phyloP scores from a whole-genome alignment of 2,113 vertebrate species.

The Amblyopsis rosae region DNA sequence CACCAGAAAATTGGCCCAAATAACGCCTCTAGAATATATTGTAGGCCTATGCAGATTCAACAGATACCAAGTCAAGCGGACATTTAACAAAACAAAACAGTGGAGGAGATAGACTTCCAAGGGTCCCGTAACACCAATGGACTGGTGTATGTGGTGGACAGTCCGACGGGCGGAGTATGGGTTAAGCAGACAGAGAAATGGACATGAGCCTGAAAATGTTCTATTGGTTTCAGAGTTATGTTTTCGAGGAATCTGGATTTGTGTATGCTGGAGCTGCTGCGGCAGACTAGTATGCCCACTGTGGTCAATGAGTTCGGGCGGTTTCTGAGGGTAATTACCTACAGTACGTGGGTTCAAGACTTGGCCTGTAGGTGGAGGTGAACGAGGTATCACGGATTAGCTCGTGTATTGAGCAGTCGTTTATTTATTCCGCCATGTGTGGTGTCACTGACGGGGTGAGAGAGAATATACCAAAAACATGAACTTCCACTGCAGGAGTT shows the following conservation, averaged over 20 bases:
- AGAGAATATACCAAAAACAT: too few species aligned
- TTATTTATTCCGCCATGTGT: too few species aligned
- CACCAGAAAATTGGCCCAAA: slow-evolving; percentile 29
- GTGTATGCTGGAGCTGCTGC: neutral
- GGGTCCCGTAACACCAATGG: slow-evolving; percentile 46
- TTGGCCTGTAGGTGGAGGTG: too few species aligned
- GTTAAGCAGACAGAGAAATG: slow-evolving; percentile 61
- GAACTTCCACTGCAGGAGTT: too few species aligned
- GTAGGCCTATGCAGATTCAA: slow-evolving; percentile 33
- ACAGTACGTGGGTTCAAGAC: neutral
- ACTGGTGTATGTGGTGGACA: slow-evolving; percentile 74
- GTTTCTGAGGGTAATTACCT: neutral
- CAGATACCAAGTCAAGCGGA: slow-evolving; percentile 24
- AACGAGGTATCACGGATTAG: too few species aligned
- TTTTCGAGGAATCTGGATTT: too few species aligned
- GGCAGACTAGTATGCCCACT: too few species aligned
- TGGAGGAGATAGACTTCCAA: slow-evolving; percentile 12
- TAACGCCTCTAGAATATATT: slow-evolving; percentile 13
- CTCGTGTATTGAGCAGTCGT: too few species aligned
- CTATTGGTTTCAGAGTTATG: too few species aligned
- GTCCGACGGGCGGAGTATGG: slow-evolving; percentile 78
- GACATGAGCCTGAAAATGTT: slow-evolving; percentile 52
- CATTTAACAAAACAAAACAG: slow-evolving; percentile 1
- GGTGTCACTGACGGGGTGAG: too few species aligned
- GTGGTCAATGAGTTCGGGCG: neutral